phyloP scores from a whole-genome alignment of 2,888 invertebrate species.

The Nematopogon swammerdamellus region DNA sequence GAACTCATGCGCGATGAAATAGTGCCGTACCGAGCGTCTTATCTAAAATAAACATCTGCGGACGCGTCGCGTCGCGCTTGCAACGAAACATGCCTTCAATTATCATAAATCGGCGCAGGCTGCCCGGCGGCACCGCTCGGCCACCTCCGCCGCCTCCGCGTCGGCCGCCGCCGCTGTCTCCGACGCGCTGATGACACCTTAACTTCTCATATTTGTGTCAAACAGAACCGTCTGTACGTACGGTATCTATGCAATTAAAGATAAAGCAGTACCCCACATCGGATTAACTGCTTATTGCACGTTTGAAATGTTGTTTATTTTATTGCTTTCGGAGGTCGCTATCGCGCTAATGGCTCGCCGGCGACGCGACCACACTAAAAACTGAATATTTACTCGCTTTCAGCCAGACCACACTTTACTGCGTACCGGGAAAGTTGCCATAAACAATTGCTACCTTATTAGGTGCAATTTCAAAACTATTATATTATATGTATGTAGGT shows the following conservation, averaged over 20 bases:
- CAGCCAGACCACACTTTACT: background rate
- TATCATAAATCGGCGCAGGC: constrained; percentile 52
- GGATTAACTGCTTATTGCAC: background rate
- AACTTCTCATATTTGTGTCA: background rate
- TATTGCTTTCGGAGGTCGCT: background rate
- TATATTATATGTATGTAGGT: too few relatives aligned
- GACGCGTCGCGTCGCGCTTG: constrained; percentile 14
- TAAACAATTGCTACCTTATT: too few relatives aligned
- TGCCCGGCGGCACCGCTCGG: too few relatives aligned
- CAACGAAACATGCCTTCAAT: constrained; percentile 56
- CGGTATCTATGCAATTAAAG: background rate
- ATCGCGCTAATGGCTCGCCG: constrained; percentile 2
- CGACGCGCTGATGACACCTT: background rate
- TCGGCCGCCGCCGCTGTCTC: background rate
- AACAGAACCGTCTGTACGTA: background rate
- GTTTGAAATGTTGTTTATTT: background rate
- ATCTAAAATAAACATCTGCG: constrained; percentile 56
- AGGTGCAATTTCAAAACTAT: too few relatives aligned
- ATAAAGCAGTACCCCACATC: background rate
- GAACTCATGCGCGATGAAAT: constrained; percentile 50
- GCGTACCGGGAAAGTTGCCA: background rate
- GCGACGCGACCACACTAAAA: background rate
- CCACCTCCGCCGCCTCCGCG: background rate
- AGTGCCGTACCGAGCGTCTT: constrained; percentile 40
- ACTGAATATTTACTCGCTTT: background rate